Evolutionary conservation across 2,888 invertebrate species (phyloP).

Genomic region (Dichetophora obliterata): DNA sequence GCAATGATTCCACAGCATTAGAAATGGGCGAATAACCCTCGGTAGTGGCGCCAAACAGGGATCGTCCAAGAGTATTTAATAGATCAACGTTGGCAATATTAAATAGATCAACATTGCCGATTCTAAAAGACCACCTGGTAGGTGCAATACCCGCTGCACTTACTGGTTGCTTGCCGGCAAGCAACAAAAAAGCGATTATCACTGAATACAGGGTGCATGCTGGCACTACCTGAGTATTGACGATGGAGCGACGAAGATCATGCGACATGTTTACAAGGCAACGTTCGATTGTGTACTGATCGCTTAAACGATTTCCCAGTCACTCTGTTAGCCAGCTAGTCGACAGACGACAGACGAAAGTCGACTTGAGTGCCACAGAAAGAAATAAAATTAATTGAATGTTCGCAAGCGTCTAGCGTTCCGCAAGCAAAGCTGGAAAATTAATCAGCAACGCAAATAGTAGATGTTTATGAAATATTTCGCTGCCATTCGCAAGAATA

Average conservation of each 20-base stretch:
- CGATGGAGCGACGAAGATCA: not conserved
- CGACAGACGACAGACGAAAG: too few species aligned
- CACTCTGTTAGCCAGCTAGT: not conserved
- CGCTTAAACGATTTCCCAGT: constrained; percentile 32
- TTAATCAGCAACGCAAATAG: constrained; percentile 6
- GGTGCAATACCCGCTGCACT: constrained; percentile 2
- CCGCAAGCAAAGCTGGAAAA: constrained; percentile 1
- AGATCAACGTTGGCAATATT: constrained; percentile 56
- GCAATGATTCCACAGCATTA: not conserved
- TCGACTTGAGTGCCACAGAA: not conserved
- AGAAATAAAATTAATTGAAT: not conserved
- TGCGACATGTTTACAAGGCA: constrained; percentile 45
- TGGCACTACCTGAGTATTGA: not conserved
- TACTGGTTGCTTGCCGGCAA: not conserved
- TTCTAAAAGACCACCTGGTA: constrained; percentile 51
- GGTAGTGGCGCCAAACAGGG: constrained; percentile 35
- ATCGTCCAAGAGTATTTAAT: constrained; percentile 52
- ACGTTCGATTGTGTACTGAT: constrained; percentile 55
- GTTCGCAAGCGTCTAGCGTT: too few species aligned
- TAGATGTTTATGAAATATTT: not conserved
- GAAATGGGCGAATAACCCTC: constrained; percentile 8
- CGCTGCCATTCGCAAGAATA: not conserved
- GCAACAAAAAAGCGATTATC: not conserved
- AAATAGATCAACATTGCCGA: constrained; percentile 58
- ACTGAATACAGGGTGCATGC: not conserved